phyloP scores from a whole-genome alignment of 2,113 vertebrate genomes.

The Nycticorax nycticorax region DNA sequence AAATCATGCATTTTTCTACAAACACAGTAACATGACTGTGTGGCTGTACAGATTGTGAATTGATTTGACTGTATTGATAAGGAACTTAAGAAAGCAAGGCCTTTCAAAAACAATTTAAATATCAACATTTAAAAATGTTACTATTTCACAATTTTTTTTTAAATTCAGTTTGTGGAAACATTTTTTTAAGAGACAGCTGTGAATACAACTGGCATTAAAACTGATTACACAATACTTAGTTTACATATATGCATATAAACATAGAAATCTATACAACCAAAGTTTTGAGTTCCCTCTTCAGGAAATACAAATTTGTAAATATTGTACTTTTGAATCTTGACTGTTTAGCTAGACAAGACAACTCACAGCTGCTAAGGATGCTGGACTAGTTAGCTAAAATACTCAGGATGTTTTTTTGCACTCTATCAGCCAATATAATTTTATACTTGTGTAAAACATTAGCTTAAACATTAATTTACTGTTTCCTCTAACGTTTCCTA shows the following conservation, averaged over 20 bases:
- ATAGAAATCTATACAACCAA: background rate
- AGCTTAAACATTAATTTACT: background rate
- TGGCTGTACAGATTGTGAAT: background rate
- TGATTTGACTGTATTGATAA: background rate
- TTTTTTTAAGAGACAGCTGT: background rate
- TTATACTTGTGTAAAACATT: background rate
- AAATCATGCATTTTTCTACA: background rate
- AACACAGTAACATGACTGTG: background rate
- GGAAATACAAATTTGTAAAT: background rate
- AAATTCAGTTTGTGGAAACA: background rate
- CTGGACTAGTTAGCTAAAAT: background rate
- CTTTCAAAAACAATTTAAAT: background rate
- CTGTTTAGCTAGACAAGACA: background rate
- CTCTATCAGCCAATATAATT: background rate
- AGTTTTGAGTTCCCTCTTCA: background rate
- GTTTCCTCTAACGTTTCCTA: background rate
- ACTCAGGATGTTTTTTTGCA: background rate
- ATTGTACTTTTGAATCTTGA: background rate
- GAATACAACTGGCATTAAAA: background rate
- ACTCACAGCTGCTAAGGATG: background rate
- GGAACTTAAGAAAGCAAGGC: background rate
- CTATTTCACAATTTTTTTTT: fast-evolving
- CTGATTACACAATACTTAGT: background rate
- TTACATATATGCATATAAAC: background rate
- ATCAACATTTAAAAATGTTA: background rate